Percentiles rank a stretch among this genome's conserved stretches.
phyloP scores from a whole-genome alignment of 2,888 invertebrate species.

The Eupithecia tripunctaria region DNA sequence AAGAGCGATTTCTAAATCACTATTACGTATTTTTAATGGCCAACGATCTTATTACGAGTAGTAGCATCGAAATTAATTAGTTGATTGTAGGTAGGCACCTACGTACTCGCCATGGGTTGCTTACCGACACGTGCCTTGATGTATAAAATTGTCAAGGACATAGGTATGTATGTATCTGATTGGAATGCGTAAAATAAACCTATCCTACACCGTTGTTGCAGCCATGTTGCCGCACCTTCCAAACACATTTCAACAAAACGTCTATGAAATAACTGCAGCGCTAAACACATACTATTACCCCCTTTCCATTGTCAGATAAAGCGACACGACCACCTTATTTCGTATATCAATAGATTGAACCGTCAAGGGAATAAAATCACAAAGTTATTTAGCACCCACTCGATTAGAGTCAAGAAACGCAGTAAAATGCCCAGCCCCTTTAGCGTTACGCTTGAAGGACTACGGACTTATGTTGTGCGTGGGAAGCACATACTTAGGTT shows the following conservation, averaged over 20 bases:
- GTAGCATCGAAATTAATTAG: conserved; percentile 65
- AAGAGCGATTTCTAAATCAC: conserved; percentile 41
- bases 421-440: conserved; percentile 79
- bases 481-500: conserved; percentile 82
- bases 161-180: conserved; percentile 69
- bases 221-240: conserved; percentile 60
- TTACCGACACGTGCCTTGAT: conserved; percentile 50
- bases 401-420: conserved; percentile 68
- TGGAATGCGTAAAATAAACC: conserved; percentile 81
- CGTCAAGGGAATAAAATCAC: conserved; percentile 50
- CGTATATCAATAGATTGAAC: conserved; percentile 42
- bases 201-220: conserved; percentile 58
- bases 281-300: conserved; percentile 25
- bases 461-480: conserved; percentile 71
- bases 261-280: conserved; percentile 24
- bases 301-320: conserved; percentile 29
- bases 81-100: conserved; percentile 48
- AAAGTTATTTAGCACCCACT: conserved; percentile 62
- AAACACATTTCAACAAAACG: conserved; percentile 50
- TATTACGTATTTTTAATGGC: conserved; percentile 46
- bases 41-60: conserved; percentile 52
- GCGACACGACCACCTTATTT: conserved; percentile 32
- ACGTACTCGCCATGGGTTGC: conserved; percentile 46
- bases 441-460: conserved; percentile 75
- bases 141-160: conserved; percentile 80